A percentile compares a stretch with the other conserved stretches of the same genome.
Conservation (phyloP, 2,888 invertebrate species). For the Apeira syringaria region DNA sequence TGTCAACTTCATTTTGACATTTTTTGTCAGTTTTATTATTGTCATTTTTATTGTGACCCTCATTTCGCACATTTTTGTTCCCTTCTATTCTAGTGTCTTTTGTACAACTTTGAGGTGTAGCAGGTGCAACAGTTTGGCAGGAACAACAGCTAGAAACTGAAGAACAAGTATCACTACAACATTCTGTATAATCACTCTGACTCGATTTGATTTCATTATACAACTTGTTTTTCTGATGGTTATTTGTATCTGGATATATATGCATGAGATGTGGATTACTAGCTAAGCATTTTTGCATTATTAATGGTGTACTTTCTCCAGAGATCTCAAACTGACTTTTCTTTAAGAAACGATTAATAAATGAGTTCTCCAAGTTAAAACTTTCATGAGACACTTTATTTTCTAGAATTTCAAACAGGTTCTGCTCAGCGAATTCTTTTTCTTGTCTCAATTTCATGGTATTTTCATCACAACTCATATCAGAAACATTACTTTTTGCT, state of each 20-base stretch:
- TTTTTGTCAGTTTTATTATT: slow-evolving; percentile 41
- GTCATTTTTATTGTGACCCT: slow-evolving; percentile 38
- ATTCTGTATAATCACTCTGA: slow-evolving; percentile 61
- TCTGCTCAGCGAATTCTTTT: slow-evolving; percentile 85
- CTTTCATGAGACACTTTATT: slow-evolving; percentile 88
- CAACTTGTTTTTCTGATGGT: slow-evolving; percentile 40
- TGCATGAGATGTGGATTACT: slow-evolving; percentile 62
- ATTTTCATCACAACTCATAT: slow-evolving; percentile 62
- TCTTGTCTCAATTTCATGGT: slow-evolving; percentile 51
- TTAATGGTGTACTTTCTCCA: slow-evolving; percentile 70
- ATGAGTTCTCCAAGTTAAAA: slow-evolving; percentile 87
- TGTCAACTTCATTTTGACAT: slow-evolving; percentile 53
- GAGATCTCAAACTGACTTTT: slow-evolving; percentile 60
- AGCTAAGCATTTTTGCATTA: slow-evolving; percentile 66
- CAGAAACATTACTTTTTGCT: slow-evolving; percentile 62
- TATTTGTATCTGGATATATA: slow-evolving; percentile 52
- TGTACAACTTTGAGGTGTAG: slow-evolving; percentile 27
- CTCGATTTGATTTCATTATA: slow-evolving; percentile 58
- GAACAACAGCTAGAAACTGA: slow-evolving; percentile 67
- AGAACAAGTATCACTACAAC: slow-evolving; percentile 58
- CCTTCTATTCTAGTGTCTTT: slow-evolving; percentile 31
- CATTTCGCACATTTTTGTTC: slow-evolving; percentile 36
- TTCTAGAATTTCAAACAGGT: slow-evolving; percentile 91
- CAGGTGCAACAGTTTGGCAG: slow-evolving; percentile 60
- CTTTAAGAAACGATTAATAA: slow-evolving; percentile 80